phyloP scores from a whole-genome alignment of 1,140 invertebrate species.

The Pygmarrhopalites habei region DNA sequence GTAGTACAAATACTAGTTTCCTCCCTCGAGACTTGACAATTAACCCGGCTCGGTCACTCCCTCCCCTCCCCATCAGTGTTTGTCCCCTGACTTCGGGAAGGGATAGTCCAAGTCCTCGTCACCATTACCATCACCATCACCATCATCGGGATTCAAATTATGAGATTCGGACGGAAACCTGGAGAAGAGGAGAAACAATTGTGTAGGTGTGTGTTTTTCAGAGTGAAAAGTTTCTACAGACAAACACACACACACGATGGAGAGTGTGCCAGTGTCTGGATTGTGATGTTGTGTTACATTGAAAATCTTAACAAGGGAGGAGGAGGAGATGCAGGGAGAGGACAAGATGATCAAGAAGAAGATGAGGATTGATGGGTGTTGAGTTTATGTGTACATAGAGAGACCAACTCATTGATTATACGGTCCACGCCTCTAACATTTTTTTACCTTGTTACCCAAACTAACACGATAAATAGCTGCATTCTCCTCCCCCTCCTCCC shows the following conservation, averaged over 20 bases:
- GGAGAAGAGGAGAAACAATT: conserved; percentile 37
- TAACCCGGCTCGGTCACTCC: conserved; percentile 8
- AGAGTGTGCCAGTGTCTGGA: no score
- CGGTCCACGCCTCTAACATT: neutral
- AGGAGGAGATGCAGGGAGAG: neutral
- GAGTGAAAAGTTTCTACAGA: neutral
- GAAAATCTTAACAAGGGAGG: no score
- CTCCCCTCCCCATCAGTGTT: conserved; percentile 14
- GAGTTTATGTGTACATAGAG: neutral
- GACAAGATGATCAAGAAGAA: neutral
- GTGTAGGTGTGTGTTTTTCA: conserved; percentile 16
- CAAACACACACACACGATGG: neutral
- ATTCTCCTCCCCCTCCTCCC: no score
- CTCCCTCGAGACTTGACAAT: neutral
- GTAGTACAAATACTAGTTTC: neutral
- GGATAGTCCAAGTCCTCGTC: neutral
- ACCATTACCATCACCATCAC: conserved; percentile 20
- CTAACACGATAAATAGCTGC: no score
- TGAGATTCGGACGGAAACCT: conserved; percentile 27
- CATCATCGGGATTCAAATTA: conserved; percentile 28
- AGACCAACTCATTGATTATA: neutral
- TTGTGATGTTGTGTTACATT: no score
- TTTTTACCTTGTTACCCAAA: no score
- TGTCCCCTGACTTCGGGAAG: conserved; percentile 4
- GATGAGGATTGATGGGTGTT: neutral